Percentiles rank a stretch among this genome's conserved stretches.
Conservation (phyloP, 2,113 vertebrate genomes). For the Zosterops borbonicus region DNA sequence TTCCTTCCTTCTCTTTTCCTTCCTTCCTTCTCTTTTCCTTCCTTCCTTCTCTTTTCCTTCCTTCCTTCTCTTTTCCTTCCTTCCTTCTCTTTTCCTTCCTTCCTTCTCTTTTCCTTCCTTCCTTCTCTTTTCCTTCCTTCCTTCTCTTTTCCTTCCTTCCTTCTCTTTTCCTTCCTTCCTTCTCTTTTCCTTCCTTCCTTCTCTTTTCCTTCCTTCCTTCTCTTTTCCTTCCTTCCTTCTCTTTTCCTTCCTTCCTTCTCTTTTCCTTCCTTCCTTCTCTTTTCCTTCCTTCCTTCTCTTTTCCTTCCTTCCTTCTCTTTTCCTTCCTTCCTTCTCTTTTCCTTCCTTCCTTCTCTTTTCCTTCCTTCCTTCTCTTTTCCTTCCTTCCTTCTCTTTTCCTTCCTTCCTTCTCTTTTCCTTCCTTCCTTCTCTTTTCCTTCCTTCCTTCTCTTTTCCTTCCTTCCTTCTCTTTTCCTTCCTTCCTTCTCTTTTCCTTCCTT, state of each 20-base stretch:
- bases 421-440: neutral
- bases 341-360: neutral
- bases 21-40: no score
- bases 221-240: neutral
- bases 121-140: no score
- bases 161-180: neutral
- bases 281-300: neutral
- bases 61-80: neutral
- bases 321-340: neutral
- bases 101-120: neutral
- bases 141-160: neutral
- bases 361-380: neutral
- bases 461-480: neutral
- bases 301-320: neutral
- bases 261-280: neutral
- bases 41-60: neutral
- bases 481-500: neutral
- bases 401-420: neutral
- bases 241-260: neutral
- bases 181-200: neutral
- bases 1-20: neutral
- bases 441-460: neutral
- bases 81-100: neutral
- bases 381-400: neutral
- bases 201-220: no score